Conservation (phyloP, 2,797 vertebrate species). For the Typhlichthys eigenmanni region DNA sequence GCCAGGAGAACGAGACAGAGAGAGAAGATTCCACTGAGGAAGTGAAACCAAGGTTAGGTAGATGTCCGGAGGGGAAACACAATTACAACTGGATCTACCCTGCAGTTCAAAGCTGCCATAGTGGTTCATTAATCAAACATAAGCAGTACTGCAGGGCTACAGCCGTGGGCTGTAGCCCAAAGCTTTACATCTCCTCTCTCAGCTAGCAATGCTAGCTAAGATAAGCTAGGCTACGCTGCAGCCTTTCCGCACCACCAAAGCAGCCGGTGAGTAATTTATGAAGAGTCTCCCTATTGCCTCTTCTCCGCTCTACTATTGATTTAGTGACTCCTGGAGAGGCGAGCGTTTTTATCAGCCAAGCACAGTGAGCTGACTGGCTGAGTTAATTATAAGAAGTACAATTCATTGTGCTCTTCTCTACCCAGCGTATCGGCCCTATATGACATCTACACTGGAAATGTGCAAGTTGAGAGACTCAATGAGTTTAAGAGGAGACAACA, state of each 20-base stretch:
- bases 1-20: constrained; percentile 1
- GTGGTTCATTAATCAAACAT: constrained; percentile 54
- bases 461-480: no score
- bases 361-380: constrained; percentile 20
- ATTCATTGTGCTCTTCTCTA: constrained; percentile 14
- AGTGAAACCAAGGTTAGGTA: constrained; percentile 23
- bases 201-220: constrained; percentile 27
- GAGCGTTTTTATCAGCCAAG: constrained; percentile 46
- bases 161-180: constrained; percentile 11
- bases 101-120: constrained; percentile 28
- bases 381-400: constrained; percentile 42
- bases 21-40: constrained; percentile 4
- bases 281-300: constrained; percentile 37
- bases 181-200: no score
- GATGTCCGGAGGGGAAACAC: constrained; percentile 35
- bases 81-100: constrained; percentile 40
- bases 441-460: no score
- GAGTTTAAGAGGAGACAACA: no score
- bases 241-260: constrained; percentile 23
- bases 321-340: constrained; percentile 45
- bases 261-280: constrained; percentile 37
- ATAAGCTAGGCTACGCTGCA: constrained; percentile 16
- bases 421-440: background rate
- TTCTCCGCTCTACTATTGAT: constrained; percentile 53
- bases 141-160: constrained; percentile 41